Conservation (phyloP, 2,888 invertebrate genomes). For the Eupithecia pulchellata region DNA sequence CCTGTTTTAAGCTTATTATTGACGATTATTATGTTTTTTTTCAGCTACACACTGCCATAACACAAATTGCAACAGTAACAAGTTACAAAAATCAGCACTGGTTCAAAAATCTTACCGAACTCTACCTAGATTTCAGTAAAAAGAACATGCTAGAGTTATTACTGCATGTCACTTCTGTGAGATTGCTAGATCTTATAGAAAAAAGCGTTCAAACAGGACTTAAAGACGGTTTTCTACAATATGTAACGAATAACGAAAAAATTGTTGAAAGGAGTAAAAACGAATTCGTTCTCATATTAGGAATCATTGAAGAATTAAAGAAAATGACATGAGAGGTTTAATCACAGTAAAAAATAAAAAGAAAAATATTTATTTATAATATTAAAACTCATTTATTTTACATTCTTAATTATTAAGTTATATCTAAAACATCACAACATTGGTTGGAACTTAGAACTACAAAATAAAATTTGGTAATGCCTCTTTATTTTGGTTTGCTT, state of each 20-base stretch:
- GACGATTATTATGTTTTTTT: slow-evolving; percentile 39
- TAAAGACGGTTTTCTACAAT: slow-evolving; percentile 53
- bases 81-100: slow-evolving; percentile 62
- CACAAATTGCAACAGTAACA: slow-evolving; percentile 61
- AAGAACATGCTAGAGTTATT: slow-evolving; percentile 57
- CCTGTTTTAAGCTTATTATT: too few relatives aligned
- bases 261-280: slow-evolving; percentile 51
- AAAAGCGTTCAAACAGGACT: slow-evolving; percentile 51
- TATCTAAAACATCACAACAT: slow-evolving; percentile 7
- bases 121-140: slow-evolving; percentile 54
- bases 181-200: slow-evolving; percentile 62
- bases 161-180: slow-evolving; percentile 59
- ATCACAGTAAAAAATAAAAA: slow-evolving; percentile 12
- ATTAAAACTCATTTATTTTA: background rate
- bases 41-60: slow-evolving; percentile 69
- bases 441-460: slow-evolving; percentile 2
- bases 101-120: slow-evolving; percentile 61
- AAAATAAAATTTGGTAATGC: slow-evolving; percentile 8
- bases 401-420: background rate
- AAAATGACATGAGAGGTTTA: background rate
- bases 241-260: slow-evolving; percentile 50
- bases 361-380: background rate
- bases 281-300: slow-evolving; percentile 58
- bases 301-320: slow-evolving; percentile 53
- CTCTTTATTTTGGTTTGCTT: background rate